Evolutionary conservation across 2,797 vertebrate genomes (phyloP).

Genomic region (Melanogrammus aeglefinus): DNA sequence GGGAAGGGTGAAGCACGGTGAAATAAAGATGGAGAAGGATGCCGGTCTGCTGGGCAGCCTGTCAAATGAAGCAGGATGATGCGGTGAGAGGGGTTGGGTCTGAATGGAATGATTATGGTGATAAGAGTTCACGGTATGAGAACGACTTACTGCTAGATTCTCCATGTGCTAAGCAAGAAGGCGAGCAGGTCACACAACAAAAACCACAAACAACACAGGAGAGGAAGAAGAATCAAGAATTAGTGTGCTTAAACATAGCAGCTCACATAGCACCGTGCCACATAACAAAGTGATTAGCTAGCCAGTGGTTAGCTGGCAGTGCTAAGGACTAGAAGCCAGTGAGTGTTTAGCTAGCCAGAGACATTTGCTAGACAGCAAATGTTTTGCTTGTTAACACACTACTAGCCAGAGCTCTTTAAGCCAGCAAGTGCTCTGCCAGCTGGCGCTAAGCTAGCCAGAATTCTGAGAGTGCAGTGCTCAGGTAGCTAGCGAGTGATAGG

Average conservation of each 20-base stretch:
- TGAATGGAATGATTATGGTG: slow-evolving; percentile 64
- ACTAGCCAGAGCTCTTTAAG: not conserved
- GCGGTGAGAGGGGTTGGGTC: slow-evolving; percentile 72
- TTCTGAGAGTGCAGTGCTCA: not conserved
- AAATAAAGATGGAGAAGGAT: slow-evolving; percentile 35
- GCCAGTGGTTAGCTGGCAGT: not conserved
- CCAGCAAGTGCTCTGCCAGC: not conserved
- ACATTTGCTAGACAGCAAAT: not conserved
- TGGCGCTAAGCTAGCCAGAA: too few species aligned
- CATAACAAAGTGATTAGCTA: slow-evolving; percentile 20
- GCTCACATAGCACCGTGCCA: slow-evolving; percentile 56
- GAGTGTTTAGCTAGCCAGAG: not conserved
- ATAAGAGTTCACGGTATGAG: slow-evolving; percentile 84
- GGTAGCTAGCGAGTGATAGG: not conserved
- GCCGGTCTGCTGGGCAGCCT: not conserved
- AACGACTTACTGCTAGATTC: slow-evolving; percentile 99
- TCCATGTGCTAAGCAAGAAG: slow-evolving; percentile 99
- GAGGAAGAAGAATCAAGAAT: slow-evolving; percentile 89
- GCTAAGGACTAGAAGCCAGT: not conserved
- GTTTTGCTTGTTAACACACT: not conserved
- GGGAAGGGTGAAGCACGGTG: not conserved
- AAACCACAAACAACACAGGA: slow-evolving; percentile 35
- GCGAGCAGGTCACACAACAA: slow-evolving; percentile 86
- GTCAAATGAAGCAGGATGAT: slow-evolving; percentile 67
- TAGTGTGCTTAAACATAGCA: slow-evolving; percentile 81